These are phyloP conservation scores for Aradus depressus DNA, from an alignment of 2,888 invertebrate genomes.

Conservation along the genomic window DNA sequence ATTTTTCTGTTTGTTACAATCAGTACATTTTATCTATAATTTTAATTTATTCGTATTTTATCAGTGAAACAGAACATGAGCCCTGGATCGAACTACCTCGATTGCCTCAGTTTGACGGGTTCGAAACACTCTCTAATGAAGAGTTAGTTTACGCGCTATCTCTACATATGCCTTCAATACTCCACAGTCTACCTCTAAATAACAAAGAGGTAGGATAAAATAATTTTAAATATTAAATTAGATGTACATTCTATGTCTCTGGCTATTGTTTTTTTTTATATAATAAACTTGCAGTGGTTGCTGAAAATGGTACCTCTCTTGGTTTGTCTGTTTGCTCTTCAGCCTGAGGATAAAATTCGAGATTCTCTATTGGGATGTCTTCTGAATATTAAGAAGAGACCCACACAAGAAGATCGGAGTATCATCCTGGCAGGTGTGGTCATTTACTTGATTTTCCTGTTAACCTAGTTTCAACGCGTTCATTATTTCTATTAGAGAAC, in stretches of 20 bases:
- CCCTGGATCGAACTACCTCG: slow-evolving; percentile 9
- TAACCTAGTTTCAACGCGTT: neutral
- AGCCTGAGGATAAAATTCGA: slow-evolving; percentile 45
- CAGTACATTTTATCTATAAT: too few species aligned
- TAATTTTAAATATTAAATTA: neutral
- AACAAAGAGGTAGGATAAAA: slow-evolving; percentile 8
- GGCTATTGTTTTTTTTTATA: neutral
- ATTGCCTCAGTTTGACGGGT: slow-evolving; percentile 10
- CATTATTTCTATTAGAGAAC: neutral
- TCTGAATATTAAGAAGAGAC: slow-evolving; percentile 59
- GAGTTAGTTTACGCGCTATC: slow-evolving; percentile 8
- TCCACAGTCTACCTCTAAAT: slow-evolving; percentile 8
- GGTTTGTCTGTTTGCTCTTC: slow-evolving; percentile 48
- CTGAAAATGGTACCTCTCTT: slow-evolving; percentile 54
- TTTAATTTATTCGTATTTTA: too few species aligned
- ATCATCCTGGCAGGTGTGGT: slow-evolving; percentile 43
- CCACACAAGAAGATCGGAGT: slow-evolving; percentile 52
- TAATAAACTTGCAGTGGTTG: slow-evolving; percentile 8
- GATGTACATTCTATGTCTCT: neutral
- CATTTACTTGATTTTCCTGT: too few species aligned
- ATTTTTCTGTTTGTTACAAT: too few species aligned
- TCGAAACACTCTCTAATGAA: slow-evolving; percentile 7
- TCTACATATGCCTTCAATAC: slow-evolving; percentile 5
- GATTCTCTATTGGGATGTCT: slow-evolving; percentile 53
- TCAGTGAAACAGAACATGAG: too few species aligned